phyloP scores from a whole-genome alignment of 2,797 vertebrate genomes.

The Ceryle rudis region DNA sequence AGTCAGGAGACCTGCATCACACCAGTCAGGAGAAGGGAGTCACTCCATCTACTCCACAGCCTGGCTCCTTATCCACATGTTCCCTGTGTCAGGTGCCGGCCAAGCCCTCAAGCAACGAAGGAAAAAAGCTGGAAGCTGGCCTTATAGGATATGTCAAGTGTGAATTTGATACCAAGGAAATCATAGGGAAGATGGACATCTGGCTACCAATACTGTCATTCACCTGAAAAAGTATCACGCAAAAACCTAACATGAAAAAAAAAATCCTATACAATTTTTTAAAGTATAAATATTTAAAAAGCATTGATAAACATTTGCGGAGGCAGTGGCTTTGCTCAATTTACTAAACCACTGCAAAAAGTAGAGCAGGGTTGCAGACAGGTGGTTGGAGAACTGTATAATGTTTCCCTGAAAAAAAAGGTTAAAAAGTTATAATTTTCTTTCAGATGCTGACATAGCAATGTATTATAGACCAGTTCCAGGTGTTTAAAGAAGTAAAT shows the following conservation, averaged over 20 bases:
- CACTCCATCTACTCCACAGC: not conserved
- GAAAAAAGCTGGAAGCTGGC: not conserved
- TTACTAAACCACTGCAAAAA: not conserved
- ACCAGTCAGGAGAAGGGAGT: not conserved
- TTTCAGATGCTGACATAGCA: not conserved
- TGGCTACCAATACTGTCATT: not conserved
- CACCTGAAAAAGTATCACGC: not conserved
- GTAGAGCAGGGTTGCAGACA: not conserved
- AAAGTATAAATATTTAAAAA: not conserved
- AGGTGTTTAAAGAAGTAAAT: not conserved
- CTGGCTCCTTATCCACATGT: fast-evolving
- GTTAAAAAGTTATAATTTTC: not conserved
- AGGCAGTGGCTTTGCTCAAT: not conserved
- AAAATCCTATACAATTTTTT: fast-evolving
- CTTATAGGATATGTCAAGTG: not conserved
- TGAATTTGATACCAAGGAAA: not conserved
- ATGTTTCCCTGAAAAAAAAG: not conserved
- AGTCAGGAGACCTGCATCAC: not conserved
- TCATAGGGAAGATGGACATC: not conserved
- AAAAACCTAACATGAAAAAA: not conserved
- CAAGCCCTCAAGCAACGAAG: not conserved
- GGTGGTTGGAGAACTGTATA: not conserved
- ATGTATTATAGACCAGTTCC: not conserved
- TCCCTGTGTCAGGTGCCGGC: fast-evolving
- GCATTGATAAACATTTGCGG: not conserved